A percentile compares a stretch with the other conserved stretches of the same genome.
Conservation (phyloP, 2,797 vertebrate species). For the Hylomyscus alleni region DNA sequence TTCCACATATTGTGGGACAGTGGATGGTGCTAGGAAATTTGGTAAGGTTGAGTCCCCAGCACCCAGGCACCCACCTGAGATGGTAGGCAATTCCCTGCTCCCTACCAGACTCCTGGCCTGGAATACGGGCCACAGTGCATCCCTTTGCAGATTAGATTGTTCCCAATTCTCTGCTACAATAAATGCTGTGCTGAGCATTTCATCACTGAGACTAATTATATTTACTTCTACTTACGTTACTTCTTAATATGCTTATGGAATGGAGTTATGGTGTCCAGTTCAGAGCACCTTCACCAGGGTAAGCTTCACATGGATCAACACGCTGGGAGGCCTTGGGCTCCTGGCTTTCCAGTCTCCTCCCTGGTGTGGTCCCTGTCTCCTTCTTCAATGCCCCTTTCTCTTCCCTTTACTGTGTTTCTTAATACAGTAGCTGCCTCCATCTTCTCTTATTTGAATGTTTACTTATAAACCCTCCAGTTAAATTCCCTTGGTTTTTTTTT, state of each 20-base stretch:
- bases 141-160: neutral
- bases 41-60: neutral
- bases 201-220: neutral
- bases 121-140: neutral
- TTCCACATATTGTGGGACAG: neutral
- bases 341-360: neutral
- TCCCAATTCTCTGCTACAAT: neutral
- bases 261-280: neutral
- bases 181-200: neutral
- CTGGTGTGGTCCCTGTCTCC: neutral
- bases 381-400: neutral
- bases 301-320: neutral
- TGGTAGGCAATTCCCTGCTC: neutral
- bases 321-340: too few relatives aligned
- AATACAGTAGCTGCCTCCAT: neutral
- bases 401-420: neutral
- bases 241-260: neutral
- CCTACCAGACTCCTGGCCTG: neutral
- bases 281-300: neutral
- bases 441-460: slow-evolving; percentile 2
- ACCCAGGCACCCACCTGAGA: neutral
- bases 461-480: neutral
- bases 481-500: neutral
- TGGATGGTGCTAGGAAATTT: neutral
- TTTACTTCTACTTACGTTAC: neutral